phyloP scores from a whole-genome alignment of 2,797 vertebrate species.

The Schizopygopsis pylzovi region DNA sequence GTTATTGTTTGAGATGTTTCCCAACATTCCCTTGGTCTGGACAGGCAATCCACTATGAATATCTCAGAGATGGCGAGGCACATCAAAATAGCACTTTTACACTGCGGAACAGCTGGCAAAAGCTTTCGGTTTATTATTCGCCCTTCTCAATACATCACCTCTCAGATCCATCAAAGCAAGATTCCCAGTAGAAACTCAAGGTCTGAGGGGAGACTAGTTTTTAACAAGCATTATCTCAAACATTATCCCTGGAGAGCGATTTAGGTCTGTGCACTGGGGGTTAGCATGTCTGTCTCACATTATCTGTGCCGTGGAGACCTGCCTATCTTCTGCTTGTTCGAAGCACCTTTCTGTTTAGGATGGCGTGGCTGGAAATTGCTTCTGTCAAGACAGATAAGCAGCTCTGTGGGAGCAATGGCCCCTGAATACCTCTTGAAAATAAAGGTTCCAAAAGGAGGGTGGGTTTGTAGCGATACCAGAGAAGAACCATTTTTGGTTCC shows the following conservation, averaged over 20 bases:
- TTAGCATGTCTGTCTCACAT: conserved; percentile 53
- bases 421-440: not conserved
- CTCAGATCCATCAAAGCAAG: conserved; percentile 9
- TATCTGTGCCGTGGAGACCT: conserved; percentile 60
- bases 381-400: conserved; percentile 80
- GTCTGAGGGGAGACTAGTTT: not conserved
- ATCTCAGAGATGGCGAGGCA: not conserved
- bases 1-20: conserved; percentile 46
- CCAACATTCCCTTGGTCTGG: conserved; percentile 36
- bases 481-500: not conserved
- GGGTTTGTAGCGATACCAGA: not conserved
- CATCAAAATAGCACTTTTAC: conserved; percentile 22
- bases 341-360: conserved; percentile 65
- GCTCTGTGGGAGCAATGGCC: conserved; percentile 67
- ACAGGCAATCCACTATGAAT: conserved; percentile 37
- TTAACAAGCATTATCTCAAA: conserved; percentile 31
- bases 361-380: conserved; percentile 78
- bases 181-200: conserved; percentile 2
- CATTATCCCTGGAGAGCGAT: conserved; percentile 33
- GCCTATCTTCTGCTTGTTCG: conserved; percentile 64
- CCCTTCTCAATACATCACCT: conserved; percentile 13
- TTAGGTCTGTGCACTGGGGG: not conserved
- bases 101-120: not conserved
- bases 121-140: not conserved
- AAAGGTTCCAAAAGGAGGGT: not conserved